phyloP scores from a whole-genome alignment of 2,888 invertebrate species.

The Heliothis peltigera region DNA sequence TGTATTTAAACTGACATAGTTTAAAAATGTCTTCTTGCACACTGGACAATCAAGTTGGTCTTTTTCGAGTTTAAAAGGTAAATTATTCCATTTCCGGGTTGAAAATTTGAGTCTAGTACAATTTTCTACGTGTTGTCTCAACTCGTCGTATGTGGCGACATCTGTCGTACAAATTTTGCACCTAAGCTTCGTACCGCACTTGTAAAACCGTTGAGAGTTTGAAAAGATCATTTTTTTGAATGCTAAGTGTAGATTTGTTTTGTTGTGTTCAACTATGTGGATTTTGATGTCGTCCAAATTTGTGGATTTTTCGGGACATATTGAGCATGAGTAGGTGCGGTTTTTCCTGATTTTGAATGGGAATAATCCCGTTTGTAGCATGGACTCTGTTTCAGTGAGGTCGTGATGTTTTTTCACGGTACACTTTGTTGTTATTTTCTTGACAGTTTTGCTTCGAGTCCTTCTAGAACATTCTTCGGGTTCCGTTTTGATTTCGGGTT shows the following conservation, averaged over 20 bases:
- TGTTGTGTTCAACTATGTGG: constrained; percentile 76
- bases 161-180: constrained; percentile 82
- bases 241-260: constrained; percentile 74
- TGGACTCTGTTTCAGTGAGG: constrained; percentile 71
- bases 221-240: constrained; percentile 83
- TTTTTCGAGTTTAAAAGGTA: constrained; percentile 85
- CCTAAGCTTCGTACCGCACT: constrained; percentile 64
- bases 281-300: constrained; percentile 75
- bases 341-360: constrained; percentile 83
- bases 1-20: constrained; percentile 83
- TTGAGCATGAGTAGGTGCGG: constrained; percentile 72
- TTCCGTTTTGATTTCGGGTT: constrained; percentile 71
- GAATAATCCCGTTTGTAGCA: constrained; percentile 78
- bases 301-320: constrained; percentile 77
- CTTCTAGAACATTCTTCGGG: constrained; percentile 66
- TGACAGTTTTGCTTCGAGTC: constrained; percentile 61
- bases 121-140: constrained; percentile 75
- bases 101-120: constrained; percentile 73
- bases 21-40: constrained; percentile 82
- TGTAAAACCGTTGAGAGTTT: constrained; percentile 78
- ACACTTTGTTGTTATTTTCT: constrained; percentile 62
- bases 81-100: constrained; percentile 72
- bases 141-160: constrained; percentile 71
- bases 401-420: constrained; percentile 69
- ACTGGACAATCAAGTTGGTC: constrained; percentile 85